Base-by-base conservation (phyloP, 2,888 invertebrate genomes). In the Brenthis hecate region DNA sequence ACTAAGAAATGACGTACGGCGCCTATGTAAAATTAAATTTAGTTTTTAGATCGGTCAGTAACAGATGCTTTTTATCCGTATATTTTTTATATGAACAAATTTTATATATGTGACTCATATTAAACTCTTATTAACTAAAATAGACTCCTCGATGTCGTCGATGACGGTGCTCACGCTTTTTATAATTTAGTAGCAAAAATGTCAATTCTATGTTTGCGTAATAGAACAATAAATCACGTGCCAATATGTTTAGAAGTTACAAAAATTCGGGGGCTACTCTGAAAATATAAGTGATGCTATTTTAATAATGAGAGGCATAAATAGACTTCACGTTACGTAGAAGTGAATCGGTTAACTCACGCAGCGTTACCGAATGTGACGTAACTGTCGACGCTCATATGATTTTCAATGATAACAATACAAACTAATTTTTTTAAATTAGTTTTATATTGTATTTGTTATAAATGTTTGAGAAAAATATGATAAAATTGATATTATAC, bases 211-310 rank as follows among this genome's bases (percentile, higher is more conserved):
- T 43, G 16, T 36, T 72, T 70, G 16, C 54, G 28, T 68, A 65
- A 72, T 32, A 14, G 13, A 55, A 56, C 32, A 63, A 54, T 50
- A 58, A 36, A 32, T 47, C 14, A 28, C 6, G 23, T 69, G 63
- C 32, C 55, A 61, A 60, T 69, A 61, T 16, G 36, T 43, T 43
- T 43, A 57, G 57, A 54, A 77, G 74, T 73, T 77, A 73, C 78
- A 85, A 85, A 82, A 85, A 87, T 86, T 87, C 79, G 77, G 81
- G 80, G 79, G 85, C 85, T 84, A 81, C 76, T 84, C 84, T 84
- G 76, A 83, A 89, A 90, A 91, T 90, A 89, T 88, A 85, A 80
- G 85, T 85, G 87, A 84, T 81, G 86, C 80, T 88, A 85, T 89
- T 87, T 82, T 85, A 87, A 87, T 83, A 84, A 82, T 79, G 77